Evolutionary conservation across 2,113 vertebrate genomes (phyloP).

Genomic region (Emydocephalus ijimae): DNA sequence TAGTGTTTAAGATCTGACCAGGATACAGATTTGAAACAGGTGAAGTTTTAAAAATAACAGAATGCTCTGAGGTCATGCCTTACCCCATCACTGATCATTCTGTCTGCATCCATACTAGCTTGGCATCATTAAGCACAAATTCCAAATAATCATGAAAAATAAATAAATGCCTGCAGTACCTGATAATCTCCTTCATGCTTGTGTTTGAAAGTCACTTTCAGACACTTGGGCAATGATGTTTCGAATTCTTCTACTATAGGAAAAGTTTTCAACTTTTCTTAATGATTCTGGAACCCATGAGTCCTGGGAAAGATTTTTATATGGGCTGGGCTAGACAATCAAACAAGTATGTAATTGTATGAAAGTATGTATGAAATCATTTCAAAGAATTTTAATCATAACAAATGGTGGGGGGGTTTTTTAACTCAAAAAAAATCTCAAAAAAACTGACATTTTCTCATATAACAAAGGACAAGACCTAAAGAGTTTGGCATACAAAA

Average conservation of each 20-base stretch:
- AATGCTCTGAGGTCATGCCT: background rate
- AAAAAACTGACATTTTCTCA: slow-evolving; percentile 53
- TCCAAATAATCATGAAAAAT: background rate
- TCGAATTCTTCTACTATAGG: slow-evolving; percentile 42
- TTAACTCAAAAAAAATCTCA: slow-evolving; percentile 55
- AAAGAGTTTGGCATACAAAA: slow-evolving; percentile 60
- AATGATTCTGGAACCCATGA: slow-evolving; percentile 36
- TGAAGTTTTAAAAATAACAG: background rate
- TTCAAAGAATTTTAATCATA: slow-evolving; percentile 70
- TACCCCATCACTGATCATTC: background rate
- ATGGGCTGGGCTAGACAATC: slow-evolving; percentile 6
- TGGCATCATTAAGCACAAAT: background rate
- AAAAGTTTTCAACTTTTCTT: slow-evolving; percentile 9
- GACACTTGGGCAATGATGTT: slow-evolving; percentile 35
- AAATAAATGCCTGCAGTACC: background rate
- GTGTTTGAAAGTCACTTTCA: slow-evolving; percentile 59
- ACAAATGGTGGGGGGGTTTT: slow-evolving; percentile 50
- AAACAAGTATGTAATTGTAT: slow-evolving; percentile 26
- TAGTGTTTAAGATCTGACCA: background rate
- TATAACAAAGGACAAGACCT: slow-evolving; percentile 61
- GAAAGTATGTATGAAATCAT: slow-evolving; percentile 57
- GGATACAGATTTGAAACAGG: background rate
- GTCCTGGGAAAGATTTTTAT: slow-evolving; percentile 27
- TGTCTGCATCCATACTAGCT: background rate
- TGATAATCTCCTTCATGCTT: slow-evolving; percentile 15